Conservation (phyloP, 2,113 vertebrate genomes). For the Bettongia penicillata region DNA sequence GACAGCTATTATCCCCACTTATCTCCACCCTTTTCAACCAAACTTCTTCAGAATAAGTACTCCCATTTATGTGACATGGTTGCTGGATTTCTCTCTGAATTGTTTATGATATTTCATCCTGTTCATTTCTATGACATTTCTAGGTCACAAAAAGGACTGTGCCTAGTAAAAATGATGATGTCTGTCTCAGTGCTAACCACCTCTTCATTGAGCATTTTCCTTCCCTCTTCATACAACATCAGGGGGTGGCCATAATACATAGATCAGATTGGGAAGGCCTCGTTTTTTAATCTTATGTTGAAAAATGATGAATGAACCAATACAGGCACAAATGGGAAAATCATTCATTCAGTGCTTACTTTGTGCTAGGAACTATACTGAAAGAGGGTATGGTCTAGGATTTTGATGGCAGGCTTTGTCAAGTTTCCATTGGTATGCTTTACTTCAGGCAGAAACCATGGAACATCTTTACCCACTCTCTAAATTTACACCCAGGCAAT, state of each 20-base stretch:
- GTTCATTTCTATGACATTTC: neutral
- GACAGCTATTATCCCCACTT: conserved; percentile 34
- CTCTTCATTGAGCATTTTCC: neutral
- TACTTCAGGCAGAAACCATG: neutral
- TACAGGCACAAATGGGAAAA: neutral
- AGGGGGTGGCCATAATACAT: neutral
- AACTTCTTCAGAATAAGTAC: neutral
- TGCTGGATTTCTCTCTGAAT: neutral
- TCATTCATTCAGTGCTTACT: neutral
- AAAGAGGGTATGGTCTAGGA: too few species aligned
- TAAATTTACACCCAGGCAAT: neutral
- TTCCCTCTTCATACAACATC: neutral
- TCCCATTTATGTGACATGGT: neutral
- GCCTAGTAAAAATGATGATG: neutral
- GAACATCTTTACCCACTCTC: neutral
- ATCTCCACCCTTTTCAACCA: neutral
- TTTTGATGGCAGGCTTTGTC: neutral
- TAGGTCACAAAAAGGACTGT: neutral
- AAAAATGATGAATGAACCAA: neutral
- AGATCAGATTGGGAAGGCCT: neutral
- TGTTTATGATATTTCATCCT: neutral
- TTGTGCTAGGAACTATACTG: neutral
- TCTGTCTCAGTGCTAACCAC: neutral
- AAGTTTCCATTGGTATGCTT: neutral
- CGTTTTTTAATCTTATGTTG: neutral